These are phyloP conservation scores for Danio rerio DNA, from an alignment of 2,113 vertebrate genomes.

Conservation along the genomic window DNA sequence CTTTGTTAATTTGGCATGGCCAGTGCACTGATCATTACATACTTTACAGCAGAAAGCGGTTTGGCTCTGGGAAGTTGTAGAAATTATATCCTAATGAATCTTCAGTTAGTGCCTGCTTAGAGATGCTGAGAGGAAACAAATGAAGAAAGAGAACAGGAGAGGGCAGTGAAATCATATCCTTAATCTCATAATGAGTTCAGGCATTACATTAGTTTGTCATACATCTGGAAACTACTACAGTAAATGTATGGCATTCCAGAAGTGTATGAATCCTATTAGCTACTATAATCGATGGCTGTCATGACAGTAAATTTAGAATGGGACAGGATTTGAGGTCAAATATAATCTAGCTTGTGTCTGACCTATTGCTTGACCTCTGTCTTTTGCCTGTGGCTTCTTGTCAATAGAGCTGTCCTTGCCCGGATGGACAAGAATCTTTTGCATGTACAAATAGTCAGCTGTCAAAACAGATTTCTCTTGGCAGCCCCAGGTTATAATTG, in stretches of 20 bases:
- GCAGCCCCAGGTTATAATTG: conserved; percentile 28
- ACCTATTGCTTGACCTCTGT: conserved; percentile 40
- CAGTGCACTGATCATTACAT: conserved; percentile 82
- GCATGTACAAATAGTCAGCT: conserved; percentile 53
- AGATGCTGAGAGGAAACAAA: conserved; percentile 30
- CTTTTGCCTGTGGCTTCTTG: conserved; percentile 36
- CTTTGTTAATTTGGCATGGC: conserved; percentile 84
- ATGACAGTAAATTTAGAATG: not conserved
- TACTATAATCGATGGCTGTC: not conserved
- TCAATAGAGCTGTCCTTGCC: conserved; percentile 50
- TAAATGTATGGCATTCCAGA: not conserved
- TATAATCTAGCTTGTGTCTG: conserved; percentile 37
- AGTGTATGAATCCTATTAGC: not conserved
- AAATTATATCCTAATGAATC: conserved; percentile 62
- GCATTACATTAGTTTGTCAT: not conserved
- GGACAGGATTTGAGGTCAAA: conserved; percentile 43
- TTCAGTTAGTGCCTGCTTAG: conserved; percentile 43
- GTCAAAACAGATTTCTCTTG: conserved; percentile 54
- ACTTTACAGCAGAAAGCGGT: conserved; percentile 78
- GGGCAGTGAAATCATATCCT: not conserved
- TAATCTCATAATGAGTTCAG: not conserved
- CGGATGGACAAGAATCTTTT: conserved; percentile 45
- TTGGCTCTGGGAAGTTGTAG: conserved; percentile 48
- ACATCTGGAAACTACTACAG: not conserved
- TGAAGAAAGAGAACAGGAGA: conserved; percentile 44